Evolutionary conservation across 2,797 vertebrate species (phyloP).

Genomic region (Scarus forsteni): DNA sequence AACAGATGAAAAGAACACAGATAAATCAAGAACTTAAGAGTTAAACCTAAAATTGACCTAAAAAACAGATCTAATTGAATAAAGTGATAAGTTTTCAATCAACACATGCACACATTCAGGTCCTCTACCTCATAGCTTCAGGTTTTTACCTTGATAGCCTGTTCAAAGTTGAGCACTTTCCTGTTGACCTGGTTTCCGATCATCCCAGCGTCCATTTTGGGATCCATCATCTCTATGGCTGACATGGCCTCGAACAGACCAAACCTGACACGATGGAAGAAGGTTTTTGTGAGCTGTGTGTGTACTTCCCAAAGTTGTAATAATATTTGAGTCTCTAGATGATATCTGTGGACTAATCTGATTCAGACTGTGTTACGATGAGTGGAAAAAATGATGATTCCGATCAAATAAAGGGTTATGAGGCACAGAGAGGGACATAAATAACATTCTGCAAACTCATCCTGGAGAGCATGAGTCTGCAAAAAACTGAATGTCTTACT

Average conservation of each 20-base stretch:
- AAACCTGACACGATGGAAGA: constrained; percentile 84
- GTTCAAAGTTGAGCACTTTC: constrained; percentile 98
- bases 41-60: not conserved
- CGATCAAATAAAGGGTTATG: no score
- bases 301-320: no score
- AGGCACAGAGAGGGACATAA: not conserved
- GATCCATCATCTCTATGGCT: constrained; percentile 99
- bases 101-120: no score
- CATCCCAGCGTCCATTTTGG: constrained; percentile 99
- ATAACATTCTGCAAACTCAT: no score
- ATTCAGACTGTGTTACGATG: no score
- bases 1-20: constrained; percentile 7
- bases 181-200: constrained; percentile 99
- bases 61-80: not conserved
- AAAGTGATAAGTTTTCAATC: no score
- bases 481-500: constrained; percentile 76
- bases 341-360: not conserved
- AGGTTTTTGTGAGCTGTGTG: not conserved
- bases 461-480: not conserved
- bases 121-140: no score
- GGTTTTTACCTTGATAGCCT: constrained; percentile 93
- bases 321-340: not conserved
- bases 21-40: not conserved
- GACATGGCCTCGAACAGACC: constrained; percentile 99
- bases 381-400: no score